These are phyloP conservation scores for Anoura caudifer DNA, from an alignment of 2,113 vertebrate species.

Conservation along the genomic window DNA sequence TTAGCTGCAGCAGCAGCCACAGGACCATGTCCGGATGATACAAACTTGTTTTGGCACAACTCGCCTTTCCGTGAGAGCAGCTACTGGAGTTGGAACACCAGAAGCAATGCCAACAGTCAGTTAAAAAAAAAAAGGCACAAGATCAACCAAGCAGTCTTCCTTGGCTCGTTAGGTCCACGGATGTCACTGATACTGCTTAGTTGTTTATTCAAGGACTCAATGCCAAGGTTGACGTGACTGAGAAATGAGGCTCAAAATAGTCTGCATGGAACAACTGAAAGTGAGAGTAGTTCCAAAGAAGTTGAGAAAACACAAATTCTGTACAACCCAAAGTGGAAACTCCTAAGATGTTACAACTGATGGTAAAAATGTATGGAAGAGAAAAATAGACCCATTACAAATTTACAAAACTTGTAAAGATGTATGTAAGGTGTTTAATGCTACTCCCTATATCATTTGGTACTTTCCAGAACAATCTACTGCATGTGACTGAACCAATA, in stretches of 20 bases:
- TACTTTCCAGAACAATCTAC: neutral
- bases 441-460: neutral
- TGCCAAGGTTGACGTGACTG: neutral
- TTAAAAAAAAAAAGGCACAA: neutral
- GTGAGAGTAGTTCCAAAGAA: neutral
- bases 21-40: neutral
- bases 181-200: accelerated
- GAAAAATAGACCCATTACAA: neutral
- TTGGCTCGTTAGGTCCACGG: accelerated
- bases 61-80: neutral
- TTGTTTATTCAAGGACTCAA: neutral
- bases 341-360: neutral
- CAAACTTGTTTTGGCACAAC: accelerated
- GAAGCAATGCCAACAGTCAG: accelerated
- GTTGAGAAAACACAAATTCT: neutral
- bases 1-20: neutral
- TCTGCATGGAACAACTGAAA: neutral
- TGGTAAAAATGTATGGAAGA: neutral
- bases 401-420: neutral
- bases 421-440: neutral
- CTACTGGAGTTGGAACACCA: neutral
- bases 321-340: neutral
- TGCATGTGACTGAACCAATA: neutral
- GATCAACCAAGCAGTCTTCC: accelerated
- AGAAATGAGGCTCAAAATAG: neutral